Evolutionary conservation across 2,113 vertebrate genomes (phyloP).

Genomic region (Gila orcuttii): DNA sequence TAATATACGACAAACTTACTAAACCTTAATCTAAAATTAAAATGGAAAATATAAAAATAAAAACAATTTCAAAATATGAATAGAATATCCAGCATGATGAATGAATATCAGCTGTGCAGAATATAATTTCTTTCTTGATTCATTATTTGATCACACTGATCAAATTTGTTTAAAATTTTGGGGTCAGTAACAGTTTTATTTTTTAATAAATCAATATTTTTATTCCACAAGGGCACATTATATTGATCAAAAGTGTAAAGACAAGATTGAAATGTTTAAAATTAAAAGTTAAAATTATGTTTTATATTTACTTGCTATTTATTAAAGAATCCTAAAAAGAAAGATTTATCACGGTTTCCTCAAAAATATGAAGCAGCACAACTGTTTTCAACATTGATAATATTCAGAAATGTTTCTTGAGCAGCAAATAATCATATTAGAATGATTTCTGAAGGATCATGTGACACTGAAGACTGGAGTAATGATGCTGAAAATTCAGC

Average conservation of each 20-base stretch:
- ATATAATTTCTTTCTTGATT: too few species aligned
- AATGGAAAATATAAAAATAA: too few species aligned
- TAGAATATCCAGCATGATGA: too few species aligned
- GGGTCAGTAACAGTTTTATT: not conserved
- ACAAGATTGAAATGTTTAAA: not conserved
- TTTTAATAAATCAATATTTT: not conserved
- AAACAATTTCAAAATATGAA: too few species aligned
- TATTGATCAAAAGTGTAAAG: not conserved
- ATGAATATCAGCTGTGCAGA: too few species aligned
- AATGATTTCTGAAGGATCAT: not conserved
- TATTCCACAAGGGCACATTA: not conserved
- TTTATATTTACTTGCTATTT: not conserved
- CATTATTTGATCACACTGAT: too few species aligned
- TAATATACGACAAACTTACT: too few species aligned
- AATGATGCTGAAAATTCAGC: not conserved
- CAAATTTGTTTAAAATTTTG: not conserved
- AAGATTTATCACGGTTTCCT: not conserved
- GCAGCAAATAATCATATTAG: too few species aligned
- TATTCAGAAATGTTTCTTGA: not conserved
- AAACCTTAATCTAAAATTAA: too few species aligned
- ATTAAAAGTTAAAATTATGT: not conserved
- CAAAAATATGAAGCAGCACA: not conserved
- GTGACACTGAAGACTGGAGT: not conserved
- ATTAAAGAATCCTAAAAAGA: not conserved
- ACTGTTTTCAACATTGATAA: not conserved